Conservation (phyloP, 2,797 vertebrate species). For the Danio kyathit region DNA sequence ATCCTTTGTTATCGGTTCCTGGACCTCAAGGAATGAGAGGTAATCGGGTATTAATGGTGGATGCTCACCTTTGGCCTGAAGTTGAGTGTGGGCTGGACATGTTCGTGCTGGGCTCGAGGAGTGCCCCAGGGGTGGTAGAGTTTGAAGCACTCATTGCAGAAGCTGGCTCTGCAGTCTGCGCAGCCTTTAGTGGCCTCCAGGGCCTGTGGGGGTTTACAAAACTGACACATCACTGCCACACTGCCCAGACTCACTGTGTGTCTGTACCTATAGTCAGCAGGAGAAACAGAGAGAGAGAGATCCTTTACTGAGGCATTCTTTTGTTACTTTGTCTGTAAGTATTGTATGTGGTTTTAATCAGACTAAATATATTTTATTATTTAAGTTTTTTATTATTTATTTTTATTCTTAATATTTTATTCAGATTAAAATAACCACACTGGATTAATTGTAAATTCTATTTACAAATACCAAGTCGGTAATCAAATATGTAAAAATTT, state of each 20-base stretch:
- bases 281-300: background rate
- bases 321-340: background rate
- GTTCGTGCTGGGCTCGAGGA: constrained; percentile 94
- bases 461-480: background rate
- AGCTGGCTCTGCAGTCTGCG: constrained; percentile 92
- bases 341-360: background rate
- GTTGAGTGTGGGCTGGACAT: constrained; percentile 92
- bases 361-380: too few relatives aligned
- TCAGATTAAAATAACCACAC: background rate
- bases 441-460: background rate
- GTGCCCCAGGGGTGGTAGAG: constrained; percentile 98
- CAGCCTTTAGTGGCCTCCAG: constrained; percentile 97
- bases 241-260: constrained; percentile 92
- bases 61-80: constrained; percentile 91
- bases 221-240: constrained; percentile 92
- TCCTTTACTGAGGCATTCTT: background rate
- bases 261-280: constrained; percentile 75
- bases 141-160: constrained; percentile 98
- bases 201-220: constrained; percentile 90
- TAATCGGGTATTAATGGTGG: too few relatives aligned
- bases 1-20: background rate
- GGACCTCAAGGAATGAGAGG: background rate
- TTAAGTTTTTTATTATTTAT: too few relatives aligned
- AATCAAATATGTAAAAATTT: background rate
- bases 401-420: background rate